Conservation (phyloP, 2,888 invertebrate genomes). For the Megamerina dolium region DNA sequence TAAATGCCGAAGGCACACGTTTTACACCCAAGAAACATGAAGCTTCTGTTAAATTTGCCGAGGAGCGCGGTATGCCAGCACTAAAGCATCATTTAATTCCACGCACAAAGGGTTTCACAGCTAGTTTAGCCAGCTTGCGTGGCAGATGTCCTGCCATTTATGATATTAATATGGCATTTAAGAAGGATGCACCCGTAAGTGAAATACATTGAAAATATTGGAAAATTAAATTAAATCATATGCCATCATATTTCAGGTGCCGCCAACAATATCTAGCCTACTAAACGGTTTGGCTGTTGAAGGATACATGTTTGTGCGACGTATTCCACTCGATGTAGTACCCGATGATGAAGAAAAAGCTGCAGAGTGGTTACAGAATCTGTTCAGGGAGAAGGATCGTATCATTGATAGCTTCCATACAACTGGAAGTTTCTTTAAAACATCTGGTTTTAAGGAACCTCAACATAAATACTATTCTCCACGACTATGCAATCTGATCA, state of each 20-base stretch:
- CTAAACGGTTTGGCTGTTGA: constrained; percentile 66
- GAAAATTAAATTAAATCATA: not conserved
- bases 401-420: constrained; percentile 48
- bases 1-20: constrained; percentile 91
- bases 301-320: constrained; percentile 70
- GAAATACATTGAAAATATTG: not conserved
- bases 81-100: constrained; percentile 88
- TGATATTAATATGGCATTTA: constrained; percentile 73
- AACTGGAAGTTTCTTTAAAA: constrained; percentile 69
- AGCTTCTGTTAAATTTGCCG: constrained; percentile 80
- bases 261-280: constrained; percentile 74
- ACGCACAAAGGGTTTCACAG: constrained; percentile 89
- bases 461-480: constrained; percentile 56
- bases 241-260: constrained; percentile 44
- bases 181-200: constrained; percentile 55
- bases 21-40: constrained; percentile 83
- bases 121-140: constrained; percentile 75
- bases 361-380: constrained; percentile 73
- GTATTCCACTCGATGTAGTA: constrained; percentile 74
- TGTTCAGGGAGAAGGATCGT: constrained; percentile 74
- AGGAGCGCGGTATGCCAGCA: constrained; percentile 74
- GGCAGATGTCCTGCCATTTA: constrained; percentile 78
- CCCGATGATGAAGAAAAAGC: constrained; percentile 67
- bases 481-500: constrained; percentile 63
- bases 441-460: constrained; percentile 64